Base-by-base conservation (phyloP, 2,888 invertebrate genomes). In the Incurvaria masculella region DNA sequence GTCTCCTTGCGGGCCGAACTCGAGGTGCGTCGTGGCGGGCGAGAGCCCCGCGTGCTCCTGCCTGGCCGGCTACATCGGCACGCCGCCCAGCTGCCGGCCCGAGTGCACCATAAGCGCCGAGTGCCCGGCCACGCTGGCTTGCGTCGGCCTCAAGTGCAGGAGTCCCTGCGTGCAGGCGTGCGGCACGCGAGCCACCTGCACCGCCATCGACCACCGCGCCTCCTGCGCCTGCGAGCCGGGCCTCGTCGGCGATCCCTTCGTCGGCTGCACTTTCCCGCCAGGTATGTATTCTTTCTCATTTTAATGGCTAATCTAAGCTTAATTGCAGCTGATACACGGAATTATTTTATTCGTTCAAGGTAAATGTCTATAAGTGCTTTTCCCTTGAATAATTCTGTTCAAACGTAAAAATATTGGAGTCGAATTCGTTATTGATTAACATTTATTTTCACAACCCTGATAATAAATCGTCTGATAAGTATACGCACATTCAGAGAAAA, bases 121-220 rank as follows among this genome's bases (percentile, higher is more conserved):
- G 57, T 90, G 90, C 59, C 69, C 84, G 6, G 81, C 83, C 1
- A 78, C 82, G 45, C 69, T 80, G 51, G 85, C 88, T 6, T 88
- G 88, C 59, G 78, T 86, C 4, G 72, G 71, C 27, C 81, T 82
- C 59, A 81, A 75, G 57, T 87, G 87, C 62, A 74, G 75, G 53
- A 81, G 87, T 57, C 87, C 87, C 1, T 89, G 88, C 57, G 76
- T 81, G 40, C 85, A 86, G 53, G 83, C 85, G 2, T 88, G 87
- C 60, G 85, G 86, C 43, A 59, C 72, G 48, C 66, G 69, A 49
- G 81, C 87, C 43, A 59, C 80, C 48, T 82, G 86, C 63, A 71
- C 72, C 27, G 84, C 83, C 11, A 79, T 85, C 41, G 83, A 84
- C 58, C 87, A 87, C 61, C 81, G 81, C 20, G 86, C 86, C 1